Conservation (phyloP, 2,888 invertebrate species). For the Pyrrhia umbra region DNA sequence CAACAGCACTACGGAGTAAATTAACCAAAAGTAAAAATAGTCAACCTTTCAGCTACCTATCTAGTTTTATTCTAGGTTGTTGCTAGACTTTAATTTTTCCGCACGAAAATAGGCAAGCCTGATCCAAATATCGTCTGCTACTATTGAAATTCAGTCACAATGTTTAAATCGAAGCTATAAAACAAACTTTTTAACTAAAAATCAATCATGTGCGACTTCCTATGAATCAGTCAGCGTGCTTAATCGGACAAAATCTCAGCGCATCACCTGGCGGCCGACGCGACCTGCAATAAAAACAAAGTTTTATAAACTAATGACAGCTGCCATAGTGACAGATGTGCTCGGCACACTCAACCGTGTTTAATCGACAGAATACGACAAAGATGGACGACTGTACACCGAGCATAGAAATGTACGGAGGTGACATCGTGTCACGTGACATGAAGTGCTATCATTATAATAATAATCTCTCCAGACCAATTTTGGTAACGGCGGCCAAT, state of each 20-base stretch:
- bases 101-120: background rate
- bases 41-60: background rate
- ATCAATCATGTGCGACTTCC: slow-evolving; percentile 25
- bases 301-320: slow-evolving; percentile 70
- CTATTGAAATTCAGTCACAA: background rate
- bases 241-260: slow-evolving; percentile 51
- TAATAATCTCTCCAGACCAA: no score
- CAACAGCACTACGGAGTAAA: no score
- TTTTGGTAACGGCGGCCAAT: no score
- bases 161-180: slow-evolving; percentile 1
- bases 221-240: slow-evolving; percentile 24
- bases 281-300: slow-evolving; percentile 64
- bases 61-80: background rate
- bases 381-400: slow-evolving; percentile 67
- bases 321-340: slow-evolving; percentile 68
- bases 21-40: background rate
- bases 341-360: slow-evolving; percentile 63
- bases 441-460: background rate
- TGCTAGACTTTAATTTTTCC: background rate
- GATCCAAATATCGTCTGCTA: background rate
- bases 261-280: slow-evolving; percentile 41
- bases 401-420: slow-evolving; percentile 36
- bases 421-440: slow-evolving; percentile 14
- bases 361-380: slow-evolving; percentile 71
- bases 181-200: slow-evolving; percentile 7